Evolutionary conservation across 2,888 invertebrate genomes (phyloP), one percentile per base, ranked within the genome.

Genomic region (Philopedon plagiatum): DNA sequence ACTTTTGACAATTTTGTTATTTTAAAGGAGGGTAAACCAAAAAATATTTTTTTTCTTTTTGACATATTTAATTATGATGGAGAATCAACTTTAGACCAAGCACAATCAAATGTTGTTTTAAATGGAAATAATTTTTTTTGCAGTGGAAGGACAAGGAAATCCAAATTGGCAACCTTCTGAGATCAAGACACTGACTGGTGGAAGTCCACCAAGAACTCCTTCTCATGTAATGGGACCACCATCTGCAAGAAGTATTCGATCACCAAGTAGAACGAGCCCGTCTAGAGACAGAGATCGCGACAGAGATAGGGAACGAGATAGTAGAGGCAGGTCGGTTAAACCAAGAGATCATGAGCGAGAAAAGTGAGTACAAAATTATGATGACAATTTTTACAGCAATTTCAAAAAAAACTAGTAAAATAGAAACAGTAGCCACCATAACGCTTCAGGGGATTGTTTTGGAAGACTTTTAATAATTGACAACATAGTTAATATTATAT

Each of bases 151-250:
- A 58, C 78, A 79, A 21, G 76, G 76, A 4, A 74, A 74, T 72
- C 72, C 68, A 74, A 88, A 87, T 15, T 92, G 92, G 92, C 87
- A 88, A 23, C 91, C 92, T 7, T 85, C 85, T 4, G 91, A 92
- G 75, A 91, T 92, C 65, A 92, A 92, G 82, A 90, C 92, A 80
- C 84, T 92, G 68, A 91, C 92, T 0, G 91, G 91, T 0, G 91
- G 90, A 0, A 68, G 65, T 89, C 90, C 74, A 0, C 82, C 84
- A 13, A 79, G 86, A 76, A 84, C 83, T n/a, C 80, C 81, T 34
- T 0, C 15, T 11, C 62, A 54, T 19, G 39, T 57, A 9, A 80
- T 85, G 79, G 84, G 84, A 2, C 85, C 84, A 5, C 58, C 83
- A 1, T 37, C 82, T 1, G 76, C 80, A 41, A 80, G 78, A 73